Evolutionary conservation across 2,113 vertebrate species (phyloP).

Genomic region (Tyto alba): DNA sequence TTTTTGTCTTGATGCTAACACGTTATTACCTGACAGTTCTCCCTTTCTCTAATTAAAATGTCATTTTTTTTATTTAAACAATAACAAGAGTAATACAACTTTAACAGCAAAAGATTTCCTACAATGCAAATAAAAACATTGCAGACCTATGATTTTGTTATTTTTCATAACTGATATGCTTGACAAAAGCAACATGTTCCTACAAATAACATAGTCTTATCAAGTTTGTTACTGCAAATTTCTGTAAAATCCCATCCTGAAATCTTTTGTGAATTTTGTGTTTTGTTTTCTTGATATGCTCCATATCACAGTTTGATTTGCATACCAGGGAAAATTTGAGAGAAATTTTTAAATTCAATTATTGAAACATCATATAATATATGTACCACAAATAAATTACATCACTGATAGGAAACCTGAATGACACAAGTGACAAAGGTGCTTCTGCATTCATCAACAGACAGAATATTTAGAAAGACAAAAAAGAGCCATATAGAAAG

Average conservation of each 20-base stretch:
- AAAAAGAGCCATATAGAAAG: background rate
- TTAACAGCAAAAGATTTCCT: background rate
- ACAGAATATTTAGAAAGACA: background rate
- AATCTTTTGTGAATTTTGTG: background rate
- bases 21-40: background rate
- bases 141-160: background rate
- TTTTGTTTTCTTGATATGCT: background rate
- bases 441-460: background rate
- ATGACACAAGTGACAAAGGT: background rate
- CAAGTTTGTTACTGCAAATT: background rate
- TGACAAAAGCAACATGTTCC: background rate
- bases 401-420: background rate
- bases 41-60: background rate
- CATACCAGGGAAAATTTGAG: background rate
- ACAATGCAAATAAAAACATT: background rate
- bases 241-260: background rate
- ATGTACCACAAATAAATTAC: background rate
- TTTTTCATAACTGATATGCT: background rate
- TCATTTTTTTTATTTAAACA: background rate
- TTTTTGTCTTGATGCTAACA: background rate
- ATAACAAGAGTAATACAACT: background rate
- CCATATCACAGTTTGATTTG: background rate
- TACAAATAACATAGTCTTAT: background rate
- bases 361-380: background rate
- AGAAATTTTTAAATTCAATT: background rate